These are phyloP conservation scores for Alligator mississippiensis DNA, from an alignment of 2,113 vertebrate species.

Conservation along the genomic window DNA sequence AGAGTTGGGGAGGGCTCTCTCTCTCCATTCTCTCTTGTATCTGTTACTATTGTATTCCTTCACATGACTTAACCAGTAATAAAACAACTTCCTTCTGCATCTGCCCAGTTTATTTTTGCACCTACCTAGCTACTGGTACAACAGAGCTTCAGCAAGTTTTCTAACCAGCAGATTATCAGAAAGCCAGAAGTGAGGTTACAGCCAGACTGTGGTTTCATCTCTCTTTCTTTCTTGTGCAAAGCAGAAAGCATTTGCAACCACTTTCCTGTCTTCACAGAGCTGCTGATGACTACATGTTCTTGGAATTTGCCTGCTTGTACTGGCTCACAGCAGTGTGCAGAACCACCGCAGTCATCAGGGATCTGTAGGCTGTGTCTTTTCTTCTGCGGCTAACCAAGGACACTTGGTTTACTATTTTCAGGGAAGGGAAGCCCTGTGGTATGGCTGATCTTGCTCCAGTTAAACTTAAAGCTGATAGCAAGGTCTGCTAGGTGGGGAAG, in stretches of 20 bases:
- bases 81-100: background rate
- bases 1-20: background rate
- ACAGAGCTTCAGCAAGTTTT: background rate
- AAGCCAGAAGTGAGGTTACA: slow-evolving; percentile 32
- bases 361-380: slow-evolving; percentile 70
- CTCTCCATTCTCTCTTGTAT: background rate
- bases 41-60: rapidly evolving
- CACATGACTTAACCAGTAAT: background rate
- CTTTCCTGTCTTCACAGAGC: slow-evolving; percentile 83
- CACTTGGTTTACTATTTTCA: slow-evolving; percentile 77
- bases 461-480: slow-evolving; percentile 9
- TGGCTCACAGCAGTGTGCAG: slow-evolving; percentile 52
- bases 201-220: slow-evolving; percentile 48
- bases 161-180: slow-evolving; percentile 46
- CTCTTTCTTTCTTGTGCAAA: slow-evolving; percentile 21
- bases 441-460: slow-evolving; percentile 66
- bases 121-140: background rate
- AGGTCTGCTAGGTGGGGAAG: background rate
- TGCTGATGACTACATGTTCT: slow-evolving; percentile 77
- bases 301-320: slow-evolving; percentile 83
- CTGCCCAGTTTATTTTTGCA: background rate
- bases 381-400: slow-evolving; percentile 72
- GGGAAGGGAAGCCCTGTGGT: background rate
- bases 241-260: slow-evolving; percentile 70
- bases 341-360: slow-evolving; percentile 29